Conservation (phyloP, 2,888 invertebrate species). For the Euzophera pinguis region DNA sequence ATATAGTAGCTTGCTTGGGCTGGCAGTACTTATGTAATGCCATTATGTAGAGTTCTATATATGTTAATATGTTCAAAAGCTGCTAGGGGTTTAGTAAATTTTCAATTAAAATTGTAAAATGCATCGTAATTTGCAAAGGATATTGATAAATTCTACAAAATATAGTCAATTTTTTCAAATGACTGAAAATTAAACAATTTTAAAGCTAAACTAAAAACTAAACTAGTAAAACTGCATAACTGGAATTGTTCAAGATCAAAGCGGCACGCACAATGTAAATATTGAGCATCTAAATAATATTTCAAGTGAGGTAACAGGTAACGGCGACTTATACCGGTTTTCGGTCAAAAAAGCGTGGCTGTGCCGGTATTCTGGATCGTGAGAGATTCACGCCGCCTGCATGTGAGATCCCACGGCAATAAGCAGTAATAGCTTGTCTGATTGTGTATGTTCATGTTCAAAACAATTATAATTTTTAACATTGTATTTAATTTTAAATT, state of each 20-base stretch:
- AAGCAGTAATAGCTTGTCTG: constrained; percentile 7
- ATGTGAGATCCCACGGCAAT: constrained; percentile 14
- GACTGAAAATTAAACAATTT: too few relatives aligned
- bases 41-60: too few relatives aligned
- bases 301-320: constrained; percentile 20
- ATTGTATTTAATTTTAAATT: neutral
- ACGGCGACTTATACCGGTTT: constrained; percentile 27
- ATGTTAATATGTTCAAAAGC: too few relatives aligned
- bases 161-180: too few relatives aligned
- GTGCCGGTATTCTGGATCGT: constrained; percentile 23
- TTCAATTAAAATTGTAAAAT: too few relatives aligned
- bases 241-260: neutral
- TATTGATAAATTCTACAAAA: too few relatives aligned
- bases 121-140: too few relatives aligned
- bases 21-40: too few relatives aligned
- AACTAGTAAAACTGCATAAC: neutral
- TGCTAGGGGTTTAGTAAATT: too few relatives aligned
- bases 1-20: too few relatives aligned
- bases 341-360: constrained; percentile 45
- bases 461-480: constrained; percentile 1
- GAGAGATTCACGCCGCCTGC: constrained; percentile 13
- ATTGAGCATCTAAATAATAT: constrained; percentile 11
- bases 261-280: neutral
- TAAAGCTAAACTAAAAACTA: too few relatives aligned
- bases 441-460: neutral